A percentile compares a stretch with the other conserved stretches of the same genome.
Conservation (phyloP, 30 jellyfish, hydroid and myxozoan genomes). For the Hydractinia symbiolongicarpus region DNA sequence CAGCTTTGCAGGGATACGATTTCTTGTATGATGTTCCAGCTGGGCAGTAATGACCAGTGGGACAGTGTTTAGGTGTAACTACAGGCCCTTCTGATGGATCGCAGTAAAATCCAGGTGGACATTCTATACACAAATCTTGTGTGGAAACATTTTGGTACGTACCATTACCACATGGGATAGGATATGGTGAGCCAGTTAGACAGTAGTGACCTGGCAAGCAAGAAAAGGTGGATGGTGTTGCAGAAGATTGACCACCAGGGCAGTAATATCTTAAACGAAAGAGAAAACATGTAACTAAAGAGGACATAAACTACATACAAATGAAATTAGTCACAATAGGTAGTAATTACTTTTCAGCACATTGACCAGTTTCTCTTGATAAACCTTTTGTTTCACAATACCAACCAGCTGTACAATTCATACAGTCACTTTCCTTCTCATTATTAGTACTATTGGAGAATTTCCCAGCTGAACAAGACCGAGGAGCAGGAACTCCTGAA, state of each 20-base stretch:
- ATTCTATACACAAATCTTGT: conserved; percentile 50
- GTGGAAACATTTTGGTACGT: conserved; percentile 86
- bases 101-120: conserved; percentile 92
- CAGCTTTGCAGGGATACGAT: conserved; percentile 67
- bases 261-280: conserved; percentile 61
- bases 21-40: conserved; percentile 37
- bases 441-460: conserved; percentile 55
- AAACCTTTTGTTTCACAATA: conserved; percentile 56
- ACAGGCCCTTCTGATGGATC: conserved; percentile 95
- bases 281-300: neutral
- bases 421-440: conserved; percentile 49
- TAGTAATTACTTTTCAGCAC: conserved; percentile 40
- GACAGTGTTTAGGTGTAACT: conserved; percentile 71
- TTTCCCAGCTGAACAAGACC: conserved; percentile 68
- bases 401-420: conserved; percentile 68
- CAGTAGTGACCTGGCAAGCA: conserved; percentile 91
- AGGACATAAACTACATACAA: neutral
- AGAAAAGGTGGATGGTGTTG: conserved; percentile 62
- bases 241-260: conserved; percentile 80
- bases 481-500: conserved; percentile 54
- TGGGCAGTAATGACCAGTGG: conserved; percentile 81
- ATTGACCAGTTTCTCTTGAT: conserved; percentile 37
- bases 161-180: conserved; percentile 79
- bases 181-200: conserved; percentile 50
- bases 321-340: neutral